phyloP scores from a whole-genome alignment of 2,797 vertebrate genomes.

The Arremon brunneinucha region DNA sequence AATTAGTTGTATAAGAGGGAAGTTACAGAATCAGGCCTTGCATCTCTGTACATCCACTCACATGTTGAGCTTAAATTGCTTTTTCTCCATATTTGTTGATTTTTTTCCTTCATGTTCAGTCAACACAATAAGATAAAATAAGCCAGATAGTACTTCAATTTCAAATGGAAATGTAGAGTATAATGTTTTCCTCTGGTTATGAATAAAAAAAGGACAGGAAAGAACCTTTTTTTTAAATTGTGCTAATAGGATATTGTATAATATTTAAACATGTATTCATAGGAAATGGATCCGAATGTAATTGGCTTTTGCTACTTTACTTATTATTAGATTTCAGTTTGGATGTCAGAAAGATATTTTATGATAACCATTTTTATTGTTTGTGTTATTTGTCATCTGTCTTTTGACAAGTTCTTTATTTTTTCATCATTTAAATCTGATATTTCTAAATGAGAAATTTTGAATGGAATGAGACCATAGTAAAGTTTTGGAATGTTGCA shows the following conservation, averaged over 20 bases:
- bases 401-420: background rate
- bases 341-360: background rate
- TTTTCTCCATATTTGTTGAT: background rate
- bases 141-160: background rate
- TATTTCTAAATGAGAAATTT: conserved; percentile 14
- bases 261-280: conserved; percentile 21
- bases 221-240: background rate
- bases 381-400: conserved; percentile 24
- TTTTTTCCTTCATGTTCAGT: background rate
- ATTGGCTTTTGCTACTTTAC: conserved; percentile 2
- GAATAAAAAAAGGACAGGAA: background rate
- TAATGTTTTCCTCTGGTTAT: background rate
- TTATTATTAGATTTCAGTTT: conserved; percentile 43
- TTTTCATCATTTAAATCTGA: background rate
- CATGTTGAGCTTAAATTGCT: background rate
- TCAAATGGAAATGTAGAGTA: background rate
- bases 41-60: background rate
- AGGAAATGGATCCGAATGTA: conserved; percentile 19
- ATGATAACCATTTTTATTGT: conserved; percentile 31
- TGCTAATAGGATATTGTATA: background rate
- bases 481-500: conserved; percentile 5
- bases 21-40: background rate
- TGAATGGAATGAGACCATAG: background rate
- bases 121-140: background rate
- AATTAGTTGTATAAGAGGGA: background rate